Base-by-base conservation (phyloP, 2,113 vertebrate genomes). In the Narcine bancroftii region DNA sequence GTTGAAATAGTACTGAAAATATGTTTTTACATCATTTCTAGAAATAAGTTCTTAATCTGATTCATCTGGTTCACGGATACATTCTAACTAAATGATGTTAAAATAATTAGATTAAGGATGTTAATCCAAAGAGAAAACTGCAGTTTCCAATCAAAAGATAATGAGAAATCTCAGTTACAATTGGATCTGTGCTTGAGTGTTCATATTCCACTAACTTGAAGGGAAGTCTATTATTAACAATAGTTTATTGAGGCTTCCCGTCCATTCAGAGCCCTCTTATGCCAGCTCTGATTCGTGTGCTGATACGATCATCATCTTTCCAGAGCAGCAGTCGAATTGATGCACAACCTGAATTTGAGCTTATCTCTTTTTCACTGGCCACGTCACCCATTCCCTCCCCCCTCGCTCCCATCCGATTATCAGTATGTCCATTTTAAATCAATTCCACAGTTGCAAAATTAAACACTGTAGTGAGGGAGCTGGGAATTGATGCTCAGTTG, bases 141-240 rank as follows among this genome's bases (percentile, higher is more conserved):
- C 89, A 69, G 89, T 42, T 26, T 69, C 10, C 6, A 69, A 91
- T 69, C 19, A 47, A 69, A 45, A 26, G 47, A 26, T 60, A 60
- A n/a, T n/a, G 39, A 53, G 79, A 83, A 83, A 83, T 19, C 29
- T 3, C 29, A 53, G 33, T 87, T 36, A 36, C 56, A 65, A 69
- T 91, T 91, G 89, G 89, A 66, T 45, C 42, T 91, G 63, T 69
- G 89, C 65, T 91, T 2, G 63, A 89, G 65, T 47, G 42, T 45
- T 91, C 63, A 69, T 71, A 69, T 69, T 91, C 63, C 42, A 17
- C 21, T 91, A 39, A 69, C 45, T 91, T 91, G 10, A 91, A 91
- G 63, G 89, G 60, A 91, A 33, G 65, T 91, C 89, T 91, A 91
- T 91, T 69, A 91, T 91, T 45, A 69, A 91, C 89, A 91, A 66